Conservation (phyloP, 1,140 invertebrate species). For the Macrosteles quadrilineatus region DNA sequence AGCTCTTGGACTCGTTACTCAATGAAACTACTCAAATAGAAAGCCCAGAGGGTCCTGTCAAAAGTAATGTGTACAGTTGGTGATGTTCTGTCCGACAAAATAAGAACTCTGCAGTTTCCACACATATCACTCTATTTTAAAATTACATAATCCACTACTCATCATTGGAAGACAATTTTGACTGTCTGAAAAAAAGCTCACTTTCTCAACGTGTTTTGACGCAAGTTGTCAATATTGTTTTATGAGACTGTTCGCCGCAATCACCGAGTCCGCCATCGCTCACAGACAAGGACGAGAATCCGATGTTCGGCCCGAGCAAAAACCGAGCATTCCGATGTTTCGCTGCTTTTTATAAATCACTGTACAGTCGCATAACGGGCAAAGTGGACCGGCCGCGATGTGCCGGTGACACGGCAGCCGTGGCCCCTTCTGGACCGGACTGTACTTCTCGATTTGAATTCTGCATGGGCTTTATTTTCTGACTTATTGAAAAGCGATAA, state of each 20-base stretch:
- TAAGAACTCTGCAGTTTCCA: no score
- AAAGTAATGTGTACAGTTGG: no score
- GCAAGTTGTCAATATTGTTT: slow-evolving; percentile 9
- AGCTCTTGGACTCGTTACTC: no score
- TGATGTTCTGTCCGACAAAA: no score
- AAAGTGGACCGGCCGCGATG: slow-evolving; percentile 1
- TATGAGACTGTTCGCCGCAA: background rate
- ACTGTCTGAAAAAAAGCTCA: no score
- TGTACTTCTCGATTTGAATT: slow-evolving; percentile 22
- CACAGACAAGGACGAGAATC: slow-evolving; percentile 16
- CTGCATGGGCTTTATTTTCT: slow-evolving; percentile 24
- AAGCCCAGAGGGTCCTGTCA: no score
- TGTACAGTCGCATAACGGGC: slow-evolving; percentile 7
- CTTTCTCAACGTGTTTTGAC: no score
- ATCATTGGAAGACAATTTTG: no score
- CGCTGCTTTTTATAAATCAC: slow-evolving; percentile 26
- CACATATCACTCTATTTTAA: no score
- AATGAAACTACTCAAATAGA: no score
- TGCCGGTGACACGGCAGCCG: background rate
- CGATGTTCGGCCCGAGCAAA: slow-evolving; percentile 17
- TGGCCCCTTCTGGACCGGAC: background rate
- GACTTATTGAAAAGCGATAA: slow-evolving; percentile 26
- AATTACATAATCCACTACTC: no score
- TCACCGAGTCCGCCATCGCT: background rate
- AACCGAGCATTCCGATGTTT: slow-evolving; percentile 26